Base-by-base conservation (phyloP, 37 sponge, comb jelly and placozoan species). In the Dysidea cf. avara region DNA sequence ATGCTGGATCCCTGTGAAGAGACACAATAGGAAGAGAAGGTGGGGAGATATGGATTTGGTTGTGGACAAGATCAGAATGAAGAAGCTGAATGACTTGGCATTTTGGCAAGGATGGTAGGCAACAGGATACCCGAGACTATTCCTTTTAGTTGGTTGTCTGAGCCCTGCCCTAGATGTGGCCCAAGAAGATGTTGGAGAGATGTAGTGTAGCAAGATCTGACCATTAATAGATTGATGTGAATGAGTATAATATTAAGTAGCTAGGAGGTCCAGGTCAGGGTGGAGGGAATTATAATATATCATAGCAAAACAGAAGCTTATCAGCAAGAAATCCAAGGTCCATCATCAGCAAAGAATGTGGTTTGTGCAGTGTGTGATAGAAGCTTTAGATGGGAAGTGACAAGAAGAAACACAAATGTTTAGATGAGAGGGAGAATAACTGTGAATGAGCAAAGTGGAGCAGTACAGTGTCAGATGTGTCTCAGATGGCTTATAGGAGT, bases 1-100 rank as follows among this genome's bases (percentile, higher is more conserved):
- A 37, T 58, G 74, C 47, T 56, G 61, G 74, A 57, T 37, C 61
- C 74, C 61, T 39, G 46, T 72, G 11, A 72, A 43, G 28, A 31
- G 39, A 17, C 48, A 59, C 2, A 24, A 34, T 29, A 58, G 24
- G 47, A 39, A 20, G 28, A 36, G 46, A 9, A 36, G 75, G 47
- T 74, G 75, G 73, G 73, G 73, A 72, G 59, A 72, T n/a, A n/a
- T n/a, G n/a, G n/a, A n/a, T n/a, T n/a, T n/a, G n/a, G n/a, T n/a
- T n/a, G n/a, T n/a, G n/a, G n/a, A n/a, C n/a, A n/a, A n/a, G n/a
- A n/a, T n/a, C n/a, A n/a, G n/a, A n/a, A n/a, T n/a, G n/a, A n/a
- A n/a, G n/a, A n/a, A 55, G 26, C 37, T 69, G 53, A 36, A 69
- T 30, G 50, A 55, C 55, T 55, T 69, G 13, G 71, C 55, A 1